Base-by-base conservation (phyloP, 2,888 invertebrate species). In the Theristus sp. region DNA sequence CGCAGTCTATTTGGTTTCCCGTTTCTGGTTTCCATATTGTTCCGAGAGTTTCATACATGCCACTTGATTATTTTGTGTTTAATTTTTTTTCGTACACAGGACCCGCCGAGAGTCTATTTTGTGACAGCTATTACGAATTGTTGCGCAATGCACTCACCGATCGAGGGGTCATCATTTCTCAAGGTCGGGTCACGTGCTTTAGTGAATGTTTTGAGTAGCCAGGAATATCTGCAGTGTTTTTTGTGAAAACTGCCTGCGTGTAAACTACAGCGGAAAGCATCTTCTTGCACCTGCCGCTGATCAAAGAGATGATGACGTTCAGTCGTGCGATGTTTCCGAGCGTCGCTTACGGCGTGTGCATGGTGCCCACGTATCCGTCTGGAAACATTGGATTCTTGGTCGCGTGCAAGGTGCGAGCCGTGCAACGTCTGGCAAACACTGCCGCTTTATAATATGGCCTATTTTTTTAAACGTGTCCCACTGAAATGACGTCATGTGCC, bases 331-430 rank as follows among this genome's bases (percentile, higher is more conserved):
- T 87, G 65, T 98, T 90, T 73, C 81, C 85, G 0, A 80, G 81
- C 0, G 86, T 86, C 0, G 80, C 81, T 1, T 96, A 90, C 73
- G 89, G 85, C 0, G 81, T 82, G 59, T 83, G 86, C 0, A 83
- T 85, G 13, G 89, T 94, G 0, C 91, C 96, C 0, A 90, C 93
- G 0, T 98, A 98, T 75, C 94, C 98, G 0, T 87, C 89, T 29
- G 98, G 98, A 0, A 88, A 89, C 76, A 96, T 98, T 68, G 96
- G 96, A 0, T 94, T 90, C 74, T 81, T 94, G 1, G 80, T 98
- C 52, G 94, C 89, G 24, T 84, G 87, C 59, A 79, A 85, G 47
- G 83, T 26, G 47, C 1, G 1, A 26, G 22, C 30, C 1, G 13
- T 47, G 62, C n/a, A 24, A 25, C 26, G 22, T 26, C 20, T 46